A percentile compares a stretch with the other conserved stretches of the same genome.
Conservation (phyloP, 92 coral and sea anemone genomes). For the Meandrina meandrites region DNA sequence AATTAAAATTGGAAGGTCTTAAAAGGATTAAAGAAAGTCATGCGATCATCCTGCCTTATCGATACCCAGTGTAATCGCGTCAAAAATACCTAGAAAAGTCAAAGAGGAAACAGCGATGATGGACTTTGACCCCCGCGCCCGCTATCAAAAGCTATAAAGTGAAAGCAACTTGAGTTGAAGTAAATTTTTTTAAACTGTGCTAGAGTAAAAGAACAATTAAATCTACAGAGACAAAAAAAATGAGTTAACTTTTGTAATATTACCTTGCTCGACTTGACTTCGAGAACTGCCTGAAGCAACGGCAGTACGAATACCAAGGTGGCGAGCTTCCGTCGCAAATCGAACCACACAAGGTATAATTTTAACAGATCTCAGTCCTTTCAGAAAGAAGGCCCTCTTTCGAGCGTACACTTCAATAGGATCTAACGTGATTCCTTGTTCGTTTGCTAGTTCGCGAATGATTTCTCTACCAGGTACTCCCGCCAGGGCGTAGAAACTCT, state of each 20-base stretch:
- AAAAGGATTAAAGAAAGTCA: neutral
- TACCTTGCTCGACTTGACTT: constrained; percentile 91
- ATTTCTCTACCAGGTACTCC: constrained; percentile 95
- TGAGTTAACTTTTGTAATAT: too few species aligned
- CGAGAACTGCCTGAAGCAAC: constrained; percentile 93
- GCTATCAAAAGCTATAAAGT: neutral
- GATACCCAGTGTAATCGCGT: neutral
- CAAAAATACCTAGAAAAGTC: neutral
- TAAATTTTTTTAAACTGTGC: neutral
- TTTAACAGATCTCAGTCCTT: constrained; percentile 64
- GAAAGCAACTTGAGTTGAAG: neutral
- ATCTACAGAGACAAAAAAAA: neutral
- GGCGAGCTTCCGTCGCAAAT: constrained; percentile 81
- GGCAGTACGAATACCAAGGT: constrained; percentile 76
- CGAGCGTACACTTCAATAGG: constrained; percentile 85
- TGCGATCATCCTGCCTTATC: neutral
- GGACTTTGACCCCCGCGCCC: constrained; percentile 11
- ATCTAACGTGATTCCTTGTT: constrained; percentile 81
- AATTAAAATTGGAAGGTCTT: too few species aligned
- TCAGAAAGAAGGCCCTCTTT: constrained; percentile 72
- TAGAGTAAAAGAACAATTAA: neutral
- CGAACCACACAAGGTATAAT: constrained; percentile 83
- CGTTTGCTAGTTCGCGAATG: constrained; percentile 75
- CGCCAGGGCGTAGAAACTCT: constrained; percentile 79
- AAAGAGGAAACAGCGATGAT: neutral